Percentiles rank a stretch among this genome's conserved stretches.
These are phyloP conservation scores for Lasioglossum malachurum DNA, from an alignment of 2,888 invertebrate species.

Conservation along the genomic window DNA sequence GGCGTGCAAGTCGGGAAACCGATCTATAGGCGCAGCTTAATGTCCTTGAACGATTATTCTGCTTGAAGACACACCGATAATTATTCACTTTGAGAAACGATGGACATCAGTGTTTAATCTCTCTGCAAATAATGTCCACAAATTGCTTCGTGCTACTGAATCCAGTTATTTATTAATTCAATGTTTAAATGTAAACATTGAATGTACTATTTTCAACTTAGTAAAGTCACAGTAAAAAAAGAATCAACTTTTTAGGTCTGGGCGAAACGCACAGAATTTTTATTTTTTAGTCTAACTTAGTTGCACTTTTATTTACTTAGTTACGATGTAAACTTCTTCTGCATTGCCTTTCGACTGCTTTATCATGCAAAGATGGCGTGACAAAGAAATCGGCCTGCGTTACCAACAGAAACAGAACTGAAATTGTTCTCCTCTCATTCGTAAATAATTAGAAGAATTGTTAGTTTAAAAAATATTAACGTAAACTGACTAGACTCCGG, in stretches of 20 bases:
- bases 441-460: neutral
- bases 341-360: neutral
- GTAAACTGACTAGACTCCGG: neutral
- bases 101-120: neutral
- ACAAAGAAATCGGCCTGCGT: neutral
- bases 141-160: neutral
- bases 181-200: no score
- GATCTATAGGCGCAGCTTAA: constrained; percentile 28
- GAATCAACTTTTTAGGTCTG: no score
- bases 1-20: neutral
- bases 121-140: neutral
- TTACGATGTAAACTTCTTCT: no score
- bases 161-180: neutral
- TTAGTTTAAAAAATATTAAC: neutral
- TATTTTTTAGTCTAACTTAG: no score
- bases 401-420: neutral
- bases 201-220: no score
- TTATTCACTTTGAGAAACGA: neutral
- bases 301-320: no score
- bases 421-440: neutral
- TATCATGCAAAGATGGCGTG: neutral
- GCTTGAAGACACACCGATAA: neutral
- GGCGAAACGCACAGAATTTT: no score
- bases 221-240: no score
- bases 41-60: neutral